phyloP scores from a whole-genome alignment of 2,888 invertebrate genomes.

The Erebia palarica region DNA sequence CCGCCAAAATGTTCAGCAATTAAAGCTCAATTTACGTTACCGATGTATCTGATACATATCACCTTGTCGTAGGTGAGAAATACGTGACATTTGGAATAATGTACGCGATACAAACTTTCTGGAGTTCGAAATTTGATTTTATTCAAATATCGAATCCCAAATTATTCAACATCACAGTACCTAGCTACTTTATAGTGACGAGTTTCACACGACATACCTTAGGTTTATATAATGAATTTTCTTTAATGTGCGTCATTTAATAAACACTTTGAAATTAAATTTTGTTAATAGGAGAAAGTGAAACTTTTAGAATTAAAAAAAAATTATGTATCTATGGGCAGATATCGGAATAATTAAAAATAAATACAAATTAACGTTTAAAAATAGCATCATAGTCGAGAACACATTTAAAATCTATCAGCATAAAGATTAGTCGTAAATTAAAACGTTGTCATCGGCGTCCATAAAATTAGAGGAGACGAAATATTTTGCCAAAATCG shows the following conservation, averaged over 20 bases:
- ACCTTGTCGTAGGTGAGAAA: conserved; percentile 60
- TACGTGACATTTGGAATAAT: conserved; percentile 69
- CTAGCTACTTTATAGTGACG: conserved; percentile 24
- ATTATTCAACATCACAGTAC: conserved; percentile 21
- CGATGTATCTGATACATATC: not conserved
- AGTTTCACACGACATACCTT: not conserved
- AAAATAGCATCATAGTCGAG: conserved; percentile 18
- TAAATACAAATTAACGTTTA: conserved; percentile 13
- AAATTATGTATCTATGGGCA: not conserved
- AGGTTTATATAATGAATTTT: not conserved
- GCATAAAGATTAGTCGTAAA: conserved; percentile 33
- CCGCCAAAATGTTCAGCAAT: fast-evolving
- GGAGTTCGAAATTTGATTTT: conserved; percentile 58
- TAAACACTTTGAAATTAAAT: not conserved
- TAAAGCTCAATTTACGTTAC: conserved; percentile 40
- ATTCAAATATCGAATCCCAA: conserved; percentile 50
- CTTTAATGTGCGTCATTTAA: not conserved
- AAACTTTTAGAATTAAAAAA: not conserved
- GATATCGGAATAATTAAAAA: conserved; percentile 14
- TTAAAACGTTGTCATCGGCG: conserved; percentile 44
- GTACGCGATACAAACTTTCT: conserved; percentile 56
- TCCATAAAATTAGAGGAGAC: conserved; percentile 39
- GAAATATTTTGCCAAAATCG: conserved; percentile 35
- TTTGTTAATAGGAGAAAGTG: not conserved
- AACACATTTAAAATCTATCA: conserved; percentile 30